Evolutionary conservation across 2,888 invertebrate species (phyloP), one percentile per base, ranked within the genome.

Genomic region (Eupithecia subumbrata): DNA sequence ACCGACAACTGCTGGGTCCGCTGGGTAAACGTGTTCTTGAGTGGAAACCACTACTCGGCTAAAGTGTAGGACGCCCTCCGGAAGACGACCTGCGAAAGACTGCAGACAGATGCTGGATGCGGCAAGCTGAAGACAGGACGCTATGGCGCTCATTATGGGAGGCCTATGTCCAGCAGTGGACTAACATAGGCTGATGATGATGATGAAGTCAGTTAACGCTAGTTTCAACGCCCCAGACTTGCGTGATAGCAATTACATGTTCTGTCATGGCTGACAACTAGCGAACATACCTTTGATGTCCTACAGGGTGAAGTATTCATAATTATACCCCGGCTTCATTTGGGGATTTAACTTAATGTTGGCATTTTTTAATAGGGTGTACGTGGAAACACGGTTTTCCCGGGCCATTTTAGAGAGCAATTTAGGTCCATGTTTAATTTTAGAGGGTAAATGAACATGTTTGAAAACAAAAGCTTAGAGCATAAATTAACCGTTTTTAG

Each of bases 241-340:
- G 70, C 74, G 76, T 84, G 84, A 86, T 83, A 81, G 84, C 82
- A 83, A 85, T 84, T 83, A 83, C 81, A 81, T 84, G 80, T 84
- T 76, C 73, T 71, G 77, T 80, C 71, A 80, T 73, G 79, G 79
- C 72, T 79, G 79, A 79, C 81, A 81, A 78, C 76, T 77, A 52
- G 77, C 76, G 81, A 83, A 84, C 81, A 84, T 76, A 83, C 78
- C 81, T 83, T 82, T 84, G 83, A 84, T 82, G 82, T 80, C 80
- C 70, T 64, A 63, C 70, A 68, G 56, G 72, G 69, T 74, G 45
- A 34, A 69, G 56, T 72, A 67, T 70, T 76, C 73, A 72, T 76
- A 72, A 74, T 74, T 69, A 76, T 37, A 52, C 40, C 40, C 40
- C 69, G 66, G 71, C 52, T 72, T 69, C 60, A 76, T 72, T 72